Evolutionary conservation across 2,888 invertebrate species (phyloP).

Genomic region (Morpho achilles): DNA sequence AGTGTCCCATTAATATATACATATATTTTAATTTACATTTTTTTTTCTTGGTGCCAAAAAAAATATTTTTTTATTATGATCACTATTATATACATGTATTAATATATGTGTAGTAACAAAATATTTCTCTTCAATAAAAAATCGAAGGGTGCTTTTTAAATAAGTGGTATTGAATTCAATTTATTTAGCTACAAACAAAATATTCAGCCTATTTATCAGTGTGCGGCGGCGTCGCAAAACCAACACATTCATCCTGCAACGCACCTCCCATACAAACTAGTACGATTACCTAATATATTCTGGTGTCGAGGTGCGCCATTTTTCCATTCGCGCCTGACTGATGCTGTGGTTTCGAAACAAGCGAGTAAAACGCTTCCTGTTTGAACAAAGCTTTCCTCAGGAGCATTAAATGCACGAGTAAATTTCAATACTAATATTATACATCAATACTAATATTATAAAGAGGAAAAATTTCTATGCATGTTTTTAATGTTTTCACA

Average conservation of each 20-base stretch:
- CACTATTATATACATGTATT: no score
- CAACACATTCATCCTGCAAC: constrained; percentile 60
- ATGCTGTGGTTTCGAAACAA: background rate
- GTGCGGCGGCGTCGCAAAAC: constrained; percentile 57
- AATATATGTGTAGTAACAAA: no score
- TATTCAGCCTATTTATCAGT: constrained; percentile 66
- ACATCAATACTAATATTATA: no score
- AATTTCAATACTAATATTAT: background rate
- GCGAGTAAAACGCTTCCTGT: background rate
- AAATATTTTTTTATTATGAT: no score
- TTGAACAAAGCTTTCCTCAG: background rate
- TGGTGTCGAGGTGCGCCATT: constrained; percentile 65
- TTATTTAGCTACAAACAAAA: constrained; percentile 64
- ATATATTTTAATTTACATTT: no score
- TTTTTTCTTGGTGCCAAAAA: no score
- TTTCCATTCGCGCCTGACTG: constrained; percentile 51
- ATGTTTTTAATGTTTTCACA: no score
- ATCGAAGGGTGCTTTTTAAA: constrained; percentile 35
- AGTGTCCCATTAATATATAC: no score
- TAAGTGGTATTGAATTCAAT: constrained; percentile 56
- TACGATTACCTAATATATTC: constrained; percentile 72
- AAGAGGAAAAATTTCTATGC: no score
- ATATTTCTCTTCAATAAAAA: background rate
- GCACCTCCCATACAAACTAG: constrained; percentile 65
- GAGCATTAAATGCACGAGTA: background rate